Base-by-base conservation (phyloP, 2,113 vertebrate genomes). In the Burhinus bistriatus region DNA sequence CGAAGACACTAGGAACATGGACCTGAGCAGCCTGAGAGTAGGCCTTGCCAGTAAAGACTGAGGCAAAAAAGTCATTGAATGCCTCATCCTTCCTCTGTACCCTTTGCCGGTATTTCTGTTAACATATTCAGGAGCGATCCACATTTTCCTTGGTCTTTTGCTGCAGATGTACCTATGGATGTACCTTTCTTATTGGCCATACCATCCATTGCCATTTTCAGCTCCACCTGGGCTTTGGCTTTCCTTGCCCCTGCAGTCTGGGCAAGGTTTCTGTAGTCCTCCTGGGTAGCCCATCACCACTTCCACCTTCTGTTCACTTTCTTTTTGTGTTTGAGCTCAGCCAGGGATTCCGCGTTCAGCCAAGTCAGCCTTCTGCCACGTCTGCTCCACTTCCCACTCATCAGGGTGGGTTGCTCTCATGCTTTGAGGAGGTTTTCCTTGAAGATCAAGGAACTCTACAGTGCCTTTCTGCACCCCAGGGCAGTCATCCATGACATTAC, bases 221-320 rank as follows among this genome's bases (percentile, higher is more conserved):
- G 3, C 47, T 81, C 51, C 36, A 30, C 42, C 32, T 87, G 45
- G 49, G 27, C 14, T 61, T 90, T 83, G 58, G 27, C 47, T 81
- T 91, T 87, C 29, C 45, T 52, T 34, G 21, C 4, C 22, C 34
- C n/a, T 87, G 38, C 22, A 66, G 32, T 29, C 44, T 73, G 23
- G 55, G 47, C 64, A 87, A 83, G 34, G 34, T 14, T 78, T 84
- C 32, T 55, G 0, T 15, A n/a, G 44, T 21, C 54, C 36, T 93
- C 30, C 62, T 66, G 80, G 22, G 17, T 44, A 81, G 42, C 45
- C 20, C 3, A 2, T 42, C 11, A 20, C n/a, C 55, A 21, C 42
- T 82, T 45, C 12, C n/a, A 78, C 87, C 91, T 96, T 84, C 93
- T 97, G 87, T 55, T 96, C 59, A 3, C 38, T 34, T 93, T 57